phyloP scores from a whole-genome alignment of 2,113 vertebrate genomes.

The Psilopsiagon aurifrons region DNA sequence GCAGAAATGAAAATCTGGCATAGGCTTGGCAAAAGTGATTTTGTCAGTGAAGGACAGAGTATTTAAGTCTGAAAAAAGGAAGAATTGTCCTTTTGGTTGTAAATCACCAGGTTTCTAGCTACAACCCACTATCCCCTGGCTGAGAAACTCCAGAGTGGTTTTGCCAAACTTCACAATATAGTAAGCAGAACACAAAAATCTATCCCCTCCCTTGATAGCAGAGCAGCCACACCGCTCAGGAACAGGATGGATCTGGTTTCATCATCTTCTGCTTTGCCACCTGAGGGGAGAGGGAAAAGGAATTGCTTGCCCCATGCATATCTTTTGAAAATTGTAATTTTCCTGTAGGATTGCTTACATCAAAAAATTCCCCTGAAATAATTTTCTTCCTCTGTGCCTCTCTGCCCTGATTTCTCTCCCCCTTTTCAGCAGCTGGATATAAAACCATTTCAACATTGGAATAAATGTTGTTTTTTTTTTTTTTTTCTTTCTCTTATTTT shows the following conservation, averaged over 20 bases:
- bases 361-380: not conserved
- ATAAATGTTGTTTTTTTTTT: not conserved
- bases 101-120: not conserved
- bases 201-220: not conserved
- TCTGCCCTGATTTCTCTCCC: not conserved
- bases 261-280: not conserved
- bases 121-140: not conserved
- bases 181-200: not conserved
- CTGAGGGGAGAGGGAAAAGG: not conserved
- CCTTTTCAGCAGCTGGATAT: not conserved
- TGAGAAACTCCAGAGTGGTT: not conserved
- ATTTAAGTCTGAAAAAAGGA: not conserved
- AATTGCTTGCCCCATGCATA: not conserved
- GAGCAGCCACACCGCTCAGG: not conserved
- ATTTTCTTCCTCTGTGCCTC: not conserved
- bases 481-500: not conserved
- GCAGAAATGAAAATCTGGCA: not conserved
- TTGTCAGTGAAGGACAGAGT: not conserved
- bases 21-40: not conserved
- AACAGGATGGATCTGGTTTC: not conserved
- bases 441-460: not conserved
- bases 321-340: not conserved
- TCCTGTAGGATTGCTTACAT: not conserved
- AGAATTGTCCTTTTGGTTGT: not conserved
- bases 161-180: not conserved